phyloP scores from a whole-genome alignment of 1,140 invertebrate genomes.

The Meteorus sp. region DNA sequence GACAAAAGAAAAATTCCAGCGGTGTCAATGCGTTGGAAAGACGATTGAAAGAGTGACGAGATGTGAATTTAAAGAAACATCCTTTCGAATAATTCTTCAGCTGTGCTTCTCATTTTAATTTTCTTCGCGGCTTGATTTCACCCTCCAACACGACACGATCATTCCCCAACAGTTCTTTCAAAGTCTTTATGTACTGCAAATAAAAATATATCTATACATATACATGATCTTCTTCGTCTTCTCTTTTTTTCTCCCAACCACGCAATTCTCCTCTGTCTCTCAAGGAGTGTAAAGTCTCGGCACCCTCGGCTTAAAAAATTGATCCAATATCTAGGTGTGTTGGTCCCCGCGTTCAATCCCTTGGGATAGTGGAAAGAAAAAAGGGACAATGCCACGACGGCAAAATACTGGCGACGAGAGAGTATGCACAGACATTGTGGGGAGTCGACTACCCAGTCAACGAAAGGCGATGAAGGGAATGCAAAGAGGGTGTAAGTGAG shows the following conservation, averaged over 20 bases:
- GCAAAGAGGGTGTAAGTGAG: slow-evolving; percentile 16
- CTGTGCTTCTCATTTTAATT: slow-evolving; percentile 52
- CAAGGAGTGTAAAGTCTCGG: slow-evolving; percentile 58
- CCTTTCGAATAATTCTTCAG: slow-evolving; percentile 31
- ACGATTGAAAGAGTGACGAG: slow-evolving; percentile 13
- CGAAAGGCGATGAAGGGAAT: slow-evolving; percentile 17
- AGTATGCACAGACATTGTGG: too few relatives aligned
- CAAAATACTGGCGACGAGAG: too few relatives aligned
- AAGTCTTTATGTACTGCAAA: too few relatives aligned
- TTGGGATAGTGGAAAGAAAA: slow-evolving; percentile 47
- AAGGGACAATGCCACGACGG: slow-evolving; percentile 53
- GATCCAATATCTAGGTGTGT: slow-evolving; percentile 56
- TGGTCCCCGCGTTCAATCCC: slow-evolving; percentile 55
- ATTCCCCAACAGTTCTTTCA: slow-evolving; percentile 16
- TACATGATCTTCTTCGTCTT: slow-evolving; percentile 8
- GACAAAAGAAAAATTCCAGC: slow-evolving; percentile 27
- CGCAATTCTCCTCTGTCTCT: slow-evolving; percentile 40
- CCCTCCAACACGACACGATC: slow-evolving; percentile 30
- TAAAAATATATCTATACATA: too few relatives aligned
- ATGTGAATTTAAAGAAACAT: slow-evolving; percentile 27
- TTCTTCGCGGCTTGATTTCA: slow-evolving; percentile 52
- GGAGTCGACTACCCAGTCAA: too few relatives aligned
- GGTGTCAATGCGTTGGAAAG: slow-evolving; percentile 25
- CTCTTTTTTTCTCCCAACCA: slow-evolving; percentile 25
- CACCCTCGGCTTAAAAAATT: slow-evolving; percentile 58